phyloP scores from a whole-genome alignment of 2,888 invertebrate genomes.

The Drosophila pegasa region DNA sequence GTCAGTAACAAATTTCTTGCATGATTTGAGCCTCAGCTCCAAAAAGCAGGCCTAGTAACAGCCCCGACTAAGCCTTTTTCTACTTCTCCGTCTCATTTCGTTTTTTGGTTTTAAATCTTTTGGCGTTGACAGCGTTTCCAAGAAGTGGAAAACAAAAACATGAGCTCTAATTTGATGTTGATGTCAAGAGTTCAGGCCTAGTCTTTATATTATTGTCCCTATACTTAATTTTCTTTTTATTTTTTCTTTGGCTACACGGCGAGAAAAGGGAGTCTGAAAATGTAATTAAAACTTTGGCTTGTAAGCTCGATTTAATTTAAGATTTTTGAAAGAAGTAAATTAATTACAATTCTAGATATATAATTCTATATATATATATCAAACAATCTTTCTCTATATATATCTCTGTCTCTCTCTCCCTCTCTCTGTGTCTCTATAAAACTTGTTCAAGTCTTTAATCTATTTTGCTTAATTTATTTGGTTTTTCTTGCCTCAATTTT shows the following conservation, averaged over 20 bases:
- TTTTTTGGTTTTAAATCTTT: slow-evolving; percentile 61
- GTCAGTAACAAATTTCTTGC: slow-evolving; percentile 81
- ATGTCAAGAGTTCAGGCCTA: slow-evolving; percentile 38
- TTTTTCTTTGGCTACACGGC: neutral
- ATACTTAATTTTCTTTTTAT: neutral
- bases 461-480: neutral
- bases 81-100: neutral
- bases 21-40: slow-evolving; percentile 63
- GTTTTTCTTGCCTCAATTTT: neutral
- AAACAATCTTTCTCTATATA: no score
- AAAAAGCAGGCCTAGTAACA: slow-evolving; percentile 15
- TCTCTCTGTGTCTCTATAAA: no score
- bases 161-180: slow-evolving; percentile 51
- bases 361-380: no score
- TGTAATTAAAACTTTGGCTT: neutral
- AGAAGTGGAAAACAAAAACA: slow-evolving; percentile 56
- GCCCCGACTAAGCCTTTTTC: slow-evolving; percentile 3
- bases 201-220: slow-evolving; percentile 18
- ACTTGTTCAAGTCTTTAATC: neutral
- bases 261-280: neutral
- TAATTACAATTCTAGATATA: neutral
- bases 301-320: neutral
- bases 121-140: slow-evolving; percentile 67
- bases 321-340: neutral
- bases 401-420: neutral